Conservation (phyloP, 2,888 invertebrate species). For the Calliopum simillimum region DNA sequence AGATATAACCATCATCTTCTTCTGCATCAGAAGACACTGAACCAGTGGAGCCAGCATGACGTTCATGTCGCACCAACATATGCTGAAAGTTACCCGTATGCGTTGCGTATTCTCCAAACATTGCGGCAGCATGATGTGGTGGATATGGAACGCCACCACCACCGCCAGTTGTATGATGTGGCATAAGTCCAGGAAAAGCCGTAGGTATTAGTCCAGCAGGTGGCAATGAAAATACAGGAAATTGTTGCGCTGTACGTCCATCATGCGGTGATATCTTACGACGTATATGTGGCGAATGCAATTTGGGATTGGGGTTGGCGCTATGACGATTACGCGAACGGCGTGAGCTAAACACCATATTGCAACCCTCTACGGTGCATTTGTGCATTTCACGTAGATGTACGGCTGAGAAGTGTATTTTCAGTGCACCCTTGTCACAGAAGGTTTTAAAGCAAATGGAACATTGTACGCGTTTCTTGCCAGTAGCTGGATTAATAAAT, state of each 20-base stretch:
- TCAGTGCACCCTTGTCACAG: conserved; percentile 98
- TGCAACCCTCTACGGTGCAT: conserved; percentile 97
- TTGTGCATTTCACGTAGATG: conserved; percentile 99
- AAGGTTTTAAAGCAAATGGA: conserved; percentile 98
- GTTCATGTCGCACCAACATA: conserved; percentile 52
- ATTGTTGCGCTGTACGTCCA: conserved; percentile 83
- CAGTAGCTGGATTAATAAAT: conserved; percentile 90
- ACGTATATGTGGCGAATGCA: conserved; percentile 94
- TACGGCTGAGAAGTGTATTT: conserved; percentile 98
- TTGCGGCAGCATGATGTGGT: conserved; percentile 50
- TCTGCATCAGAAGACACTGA: conserved; percentile 44
- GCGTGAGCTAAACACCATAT: conserved; percentile 97
- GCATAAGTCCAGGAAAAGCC: conserved; percentile 70
- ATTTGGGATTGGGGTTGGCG: conserved; percentile 96
- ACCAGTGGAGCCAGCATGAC: conserved; percentile 41
- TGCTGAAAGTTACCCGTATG: conserved; percentile 44
- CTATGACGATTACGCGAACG: conserved; percentile 95
- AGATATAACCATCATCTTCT: conserved; percentile 57
- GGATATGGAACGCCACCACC: conserved; percentile 39
- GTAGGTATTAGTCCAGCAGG: conserved; percentile 68
- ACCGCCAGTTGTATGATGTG: conserved; percentile 48
- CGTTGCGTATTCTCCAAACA: conserved; percentile 52
- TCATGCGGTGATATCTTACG: conserved; percentile 94
- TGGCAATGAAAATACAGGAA: conserved; percentile 75
- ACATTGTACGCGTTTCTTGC: conserved; percentile 97